phyloP scores from a whole-genome alignment of 2,888 invertebrate species.

The Papilio elwesi region DNA sequence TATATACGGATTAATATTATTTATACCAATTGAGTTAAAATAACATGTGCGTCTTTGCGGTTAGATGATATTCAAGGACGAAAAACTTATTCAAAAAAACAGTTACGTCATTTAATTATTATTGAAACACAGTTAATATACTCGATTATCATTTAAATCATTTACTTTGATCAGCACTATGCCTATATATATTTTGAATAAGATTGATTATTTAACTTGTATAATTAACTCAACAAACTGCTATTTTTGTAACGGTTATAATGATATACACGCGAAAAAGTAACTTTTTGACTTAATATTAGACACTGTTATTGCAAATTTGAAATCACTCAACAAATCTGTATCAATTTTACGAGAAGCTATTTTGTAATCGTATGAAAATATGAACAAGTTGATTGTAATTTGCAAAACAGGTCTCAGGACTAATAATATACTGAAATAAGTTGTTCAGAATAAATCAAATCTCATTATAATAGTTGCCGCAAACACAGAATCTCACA shows the following conservation, averaged over 20 bases:
- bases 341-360: not conserved
- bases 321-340: slow-evolving; percentile 11
- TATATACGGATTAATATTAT: not conserved
- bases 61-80: not conserved
- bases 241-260: not conserved
- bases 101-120: not conserved
- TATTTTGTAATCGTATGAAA: not conserved
- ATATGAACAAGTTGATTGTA: not conserved
- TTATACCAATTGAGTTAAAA: too few relatives aligned
- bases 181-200: not conserved
- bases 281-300: not conserved
- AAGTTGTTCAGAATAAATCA: not conserved
- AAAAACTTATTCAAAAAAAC: not conserved
- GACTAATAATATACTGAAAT: not conserved
- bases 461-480: not conserved
- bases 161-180: not conserved
- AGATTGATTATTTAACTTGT: not conserved
- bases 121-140: not conserved
- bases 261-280: not conserved
- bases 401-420: not conserved
- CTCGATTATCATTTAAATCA: not conserved
- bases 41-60: not conserved
- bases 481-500: too few relatives aligned
- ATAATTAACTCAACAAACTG: not conserved
- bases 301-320: slow-evolving; percentile 12